phyloP scores from a whole-genome alignment of 2,113 vertebrate genomes.

The Elachura formosa region DNA sequence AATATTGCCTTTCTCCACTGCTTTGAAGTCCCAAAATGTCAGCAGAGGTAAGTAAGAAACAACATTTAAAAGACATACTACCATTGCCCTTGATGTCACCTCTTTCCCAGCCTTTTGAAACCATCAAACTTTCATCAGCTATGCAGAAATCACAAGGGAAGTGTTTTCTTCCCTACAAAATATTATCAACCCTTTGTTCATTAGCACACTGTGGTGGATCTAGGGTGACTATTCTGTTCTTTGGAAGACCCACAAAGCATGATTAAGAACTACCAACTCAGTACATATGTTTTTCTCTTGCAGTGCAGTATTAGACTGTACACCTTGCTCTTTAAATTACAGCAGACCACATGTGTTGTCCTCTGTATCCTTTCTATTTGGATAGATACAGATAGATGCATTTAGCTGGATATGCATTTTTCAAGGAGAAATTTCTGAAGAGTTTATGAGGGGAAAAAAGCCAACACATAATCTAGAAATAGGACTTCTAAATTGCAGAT shows the following conservation, averaged over 20 bases:
- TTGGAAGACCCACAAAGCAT: not conserved
- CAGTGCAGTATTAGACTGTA: not conserved
- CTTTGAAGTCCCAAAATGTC: not conserved
- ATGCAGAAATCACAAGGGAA: not conserved
- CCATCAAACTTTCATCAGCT: not conserved
- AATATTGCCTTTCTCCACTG: not conserved
- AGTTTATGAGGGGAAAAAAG: not conserved
- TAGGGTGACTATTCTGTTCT: not conserved
- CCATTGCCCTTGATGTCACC: not conserved
- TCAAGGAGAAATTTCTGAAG: not conserved
- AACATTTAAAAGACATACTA: not conserved
- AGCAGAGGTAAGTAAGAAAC: not conserved
- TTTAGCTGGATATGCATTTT: not conserved
- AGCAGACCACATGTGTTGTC: not conserved
- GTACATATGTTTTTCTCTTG: not conserved
- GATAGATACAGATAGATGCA: not conserved
- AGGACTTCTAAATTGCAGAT: not conserved
- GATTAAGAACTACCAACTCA: not conserved
- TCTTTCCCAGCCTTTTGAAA: not conserved
- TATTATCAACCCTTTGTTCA: not conserved
- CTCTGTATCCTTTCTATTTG: not conserved
- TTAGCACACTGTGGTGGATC: not conserved
- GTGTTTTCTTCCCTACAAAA: not conserved
- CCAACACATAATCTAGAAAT: not conserved
- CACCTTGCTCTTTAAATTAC: not conserved